These are phyloP conservation scores for Rallus limicola DNA, from an alignment of 2,113 vertebrate genomes.

Conservation along the genomic window DNA sequence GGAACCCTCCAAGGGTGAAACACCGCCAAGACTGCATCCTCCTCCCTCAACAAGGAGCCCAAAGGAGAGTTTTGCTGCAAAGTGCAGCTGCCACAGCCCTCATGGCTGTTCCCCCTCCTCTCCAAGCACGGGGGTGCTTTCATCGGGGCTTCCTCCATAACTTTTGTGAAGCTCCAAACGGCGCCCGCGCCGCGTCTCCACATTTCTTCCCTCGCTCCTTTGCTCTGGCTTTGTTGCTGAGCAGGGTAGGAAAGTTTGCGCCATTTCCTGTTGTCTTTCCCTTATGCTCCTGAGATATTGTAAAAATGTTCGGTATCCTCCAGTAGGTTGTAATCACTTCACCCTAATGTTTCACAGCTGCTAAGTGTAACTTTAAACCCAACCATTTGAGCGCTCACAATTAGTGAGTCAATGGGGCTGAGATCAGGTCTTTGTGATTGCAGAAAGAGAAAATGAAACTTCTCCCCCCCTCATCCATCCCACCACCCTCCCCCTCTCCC, in stretches of 20 bases:
- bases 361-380: conserved; percentile 68
- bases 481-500: too few species aligned
- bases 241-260: conserved; percentile 67
- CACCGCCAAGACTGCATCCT: fast-evolving
- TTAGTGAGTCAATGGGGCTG: conserved; percentile 38
- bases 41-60: not conserved
- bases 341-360: conserved; percentile 68
- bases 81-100: not conserved
- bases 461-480: too few species aligned
- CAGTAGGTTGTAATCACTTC: conserved; percentile 73
- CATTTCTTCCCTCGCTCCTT: not conserved
- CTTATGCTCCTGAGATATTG: conserved; percentile 68
- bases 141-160: fast-evolving
- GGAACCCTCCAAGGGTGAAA: not conserved
- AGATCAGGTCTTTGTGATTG: conserved; percentile 12
- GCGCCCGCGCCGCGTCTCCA: not conserved
- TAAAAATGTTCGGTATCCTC: conserved; percentile 71
- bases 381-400: conserved; percentile 44
- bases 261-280: conserved; percentile 71
- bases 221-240: conserved; percentile 34
- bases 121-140: not conserved
- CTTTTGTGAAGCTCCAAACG: not conserved
- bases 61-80: not conserved
- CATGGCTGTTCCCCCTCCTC: not conserved
- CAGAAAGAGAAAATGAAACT: not conserved